These are phyloP conservation scores for Metaphire vulgaris DNA, from an alignment of 1,140 invertebrate species.

Conservation along the genomic window DNA sequence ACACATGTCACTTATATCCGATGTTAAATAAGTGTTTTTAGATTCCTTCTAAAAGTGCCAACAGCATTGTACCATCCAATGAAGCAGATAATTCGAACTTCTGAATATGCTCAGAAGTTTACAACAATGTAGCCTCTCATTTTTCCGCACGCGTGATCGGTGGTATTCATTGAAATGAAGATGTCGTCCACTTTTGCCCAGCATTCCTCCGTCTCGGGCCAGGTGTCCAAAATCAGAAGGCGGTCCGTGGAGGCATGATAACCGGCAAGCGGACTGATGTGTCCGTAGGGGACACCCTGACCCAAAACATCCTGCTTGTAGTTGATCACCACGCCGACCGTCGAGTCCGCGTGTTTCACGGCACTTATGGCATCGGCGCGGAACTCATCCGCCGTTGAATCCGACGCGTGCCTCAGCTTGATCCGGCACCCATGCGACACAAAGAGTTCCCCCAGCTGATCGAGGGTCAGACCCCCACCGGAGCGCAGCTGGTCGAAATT, in stretches of 20 bases:
- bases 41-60: too few relatives aligned
- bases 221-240: conserved; percentile 18
- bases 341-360: background rate
- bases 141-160: conserved; percentile 1
- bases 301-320: conserved; percentile 24
- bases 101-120: background rate
- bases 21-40: too few relatives aligned
- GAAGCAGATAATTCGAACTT: too few relatives aligned
- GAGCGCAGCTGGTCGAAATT: background rate
- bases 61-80: too few relatives aligned
- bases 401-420: conserved; percentile 2
- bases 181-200: conserved; percentile 22
- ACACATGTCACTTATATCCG: too few relatives aligned
- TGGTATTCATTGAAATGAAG: conserved; percentile 12
- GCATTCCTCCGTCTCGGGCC: conserved; percentile 23
- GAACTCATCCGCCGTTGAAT: conserved; percentile 6
- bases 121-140: conserved; percentile 10
- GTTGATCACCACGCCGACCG: conserved; percentile 22
- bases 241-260: conserved; percentile 21
- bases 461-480: background rate
- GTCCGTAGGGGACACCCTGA: conserved; percentile 13
- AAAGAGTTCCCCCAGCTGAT: background rate
- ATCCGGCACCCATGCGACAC: background rate
- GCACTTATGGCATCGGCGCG: background rate
- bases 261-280: conserved; percentile 24